Conservation (phyloP, 2,113 vertebrate genomes). For the Sturnus vulgaris region DNA sequence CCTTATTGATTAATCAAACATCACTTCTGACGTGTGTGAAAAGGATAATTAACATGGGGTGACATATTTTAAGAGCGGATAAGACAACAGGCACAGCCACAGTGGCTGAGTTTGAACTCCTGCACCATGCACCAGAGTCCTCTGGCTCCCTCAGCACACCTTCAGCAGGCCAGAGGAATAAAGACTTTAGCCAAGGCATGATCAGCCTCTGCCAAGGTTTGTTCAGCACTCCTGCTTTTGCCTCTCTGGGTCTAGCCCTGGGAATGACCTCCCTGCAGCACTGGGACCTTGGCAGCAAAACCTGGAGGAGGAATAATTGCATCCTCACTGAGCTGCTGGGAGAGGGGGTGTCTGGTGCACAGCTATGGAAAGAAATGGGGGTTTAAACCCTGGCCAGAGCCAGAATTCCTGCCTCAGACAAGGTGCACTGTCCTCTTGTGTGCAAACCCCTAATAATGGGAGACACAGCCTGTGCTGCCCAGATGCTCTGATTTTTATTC, state of each 20-base stretch:
- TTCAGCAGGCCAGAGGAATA: background rate
- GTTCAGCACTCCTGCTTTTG: background rate
- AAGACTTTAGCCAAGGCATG: background rate
- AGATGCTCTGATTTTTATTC: background rate
- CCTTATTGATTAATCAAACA: background rate
- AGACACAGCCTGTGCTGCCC: background rate
- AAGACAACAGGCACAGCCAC: background rate
- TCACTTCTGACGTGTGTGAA: background rate
- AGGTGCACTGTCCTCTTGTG: fast-evolving
- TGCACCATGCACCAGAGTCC: fast-evolving
- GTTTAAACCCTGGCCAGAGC: background rate
- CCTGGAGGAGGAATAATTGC: background rate
- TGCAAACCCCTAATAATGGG: background rate
- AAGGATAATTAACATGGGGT: background rate
- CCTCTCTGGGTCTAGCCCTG: background rate
- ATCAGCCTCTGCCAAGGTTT: background rate
- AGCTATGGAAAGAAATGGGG: background rate
- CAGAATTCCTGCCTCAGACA: fast-evolving
- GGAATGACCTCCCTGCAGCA: background rate
- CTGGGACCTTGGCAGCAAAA: fast-evolving
- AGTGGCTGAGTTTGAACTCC: background rate
- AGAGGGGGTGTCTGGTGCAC: background rate
- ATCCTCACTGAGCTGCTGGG: background rate
- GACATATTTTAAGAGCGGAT: background rate
- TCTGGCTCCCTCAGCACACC: background rate